Base-by-base conservation (phyloP, 2,113 vertebrate genomes). In the Rallus limicola region DNA sequence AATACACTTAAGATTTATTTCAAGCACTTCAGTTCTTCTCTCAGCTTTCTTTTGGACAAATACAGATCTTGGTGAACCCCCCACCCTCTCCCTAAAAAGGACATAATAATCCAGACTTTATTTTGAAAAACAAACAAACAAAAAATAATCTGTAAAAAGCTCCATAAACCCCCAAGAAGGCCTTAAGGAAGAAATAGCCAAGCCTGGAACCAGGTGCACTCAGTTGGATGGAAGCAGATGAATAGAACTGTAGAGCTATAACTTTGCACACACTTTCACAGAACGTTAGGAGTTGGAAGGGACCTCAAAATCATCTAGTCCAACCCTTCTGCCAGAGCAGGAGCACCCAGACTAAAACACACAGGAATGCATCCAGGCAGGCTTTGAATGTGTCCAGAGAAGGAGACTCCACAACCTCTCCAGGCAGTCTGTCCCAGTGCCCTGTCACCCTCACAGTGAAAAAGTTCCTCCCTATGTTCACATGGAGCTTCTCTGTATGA, bases 21-120 rank as follows among this genome's bases (percentile, higher is more conserved):
- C 4, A 33, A 58, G 53, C 21, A 34, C 10, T 86, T 79, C 11
- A 16, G 1, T 62, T 90, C 21, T 78, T 75, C 23, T 80, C 10
- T 81, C 38, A 68, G 28, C 10, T 67, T 62, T 70, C 4, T 70
- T 1, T 4, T 28, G 29, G 60, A 29, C 52, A 74, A 88, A 70
- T 33, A 58, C 2, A 86, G 28, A 16, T 46, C 4, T 18, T 78
- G 19, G 12, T 67, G 29, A 55, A 7, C 3, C 1, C 5, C 3
- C 4, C 58, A 60, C 16, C 10, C 7, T 20, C 10, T 63, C 0
- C 2, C 6, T 1, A 1, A 38, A 88, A 36, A 76, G 11, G 16
- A 26, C 26, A n/a, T 13, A n/a, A 65, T 5, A 88, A 65, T 65
- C 21, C 78, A 58, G 13, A 36, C 16, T 19, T 8, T 24, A 2